A percentile compares a stretch with the other conserved stretches of the same genome.
These are phyloP conservation scores for Chamaedrilus cognettii DNA, from an alignment of 2,888 invertebrate species.

Conservation along the genomic window DNA sequence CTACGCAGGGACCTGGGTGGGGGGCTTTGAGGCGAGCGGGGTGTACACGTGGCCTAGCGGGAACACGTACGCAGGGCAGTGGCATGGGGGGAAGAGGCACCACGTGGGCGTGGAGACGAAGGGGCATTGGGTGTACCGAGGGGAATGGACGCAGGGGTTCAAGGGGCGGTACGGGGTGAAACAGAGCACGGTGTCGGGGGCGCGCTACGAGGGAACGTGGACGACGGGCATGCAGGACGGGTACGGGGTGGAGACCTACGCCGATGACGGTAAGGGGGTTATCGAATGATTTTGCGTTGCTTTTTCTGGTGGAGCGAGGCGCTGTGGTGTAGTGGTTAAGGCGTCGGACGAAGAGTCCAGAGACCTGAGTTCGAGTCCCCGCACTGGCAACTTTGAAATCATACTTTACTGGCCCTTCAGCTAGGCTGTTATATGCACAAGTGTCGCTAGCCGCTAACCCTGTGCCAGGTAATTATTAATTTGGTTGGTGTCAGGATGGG, in stretches of 20 bases:
- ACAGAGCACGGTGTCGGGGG: conserved; percentile 88
- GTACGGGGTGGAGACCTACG: conserved; percentile 99
- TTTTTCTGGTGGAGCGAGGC: no score
- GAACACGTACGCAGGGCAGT: conserved; percentile 96
- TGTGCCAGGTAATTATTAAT: no score
- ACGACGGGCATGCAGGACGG: conserved; percentile 98
- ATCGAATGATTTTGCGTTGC: no score
- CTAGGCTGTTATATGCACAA: no score
- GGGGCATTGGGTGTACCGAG: conserved; percentile 95
- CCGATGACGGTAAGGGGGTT: conserved; percentile 98
- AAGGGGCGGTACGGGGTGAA: conserved; percentile 98
- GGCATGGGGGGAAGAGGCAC: conserved; percentile 99
- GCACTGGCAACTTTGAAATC: no score
- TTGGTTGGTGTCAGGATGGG: no score
- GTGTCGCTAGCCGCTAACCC: no score
- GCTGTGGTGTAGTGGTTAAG: no score
- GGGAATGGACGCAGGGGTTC: conserved; percentile 98
- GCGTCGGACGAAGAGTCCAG: no score
- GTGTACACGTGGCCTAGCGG: conserved; percentile 78
- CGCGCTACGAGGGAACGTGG: conserved; percentile 69
- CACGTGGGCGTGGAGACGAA: conserved; percentile 97
- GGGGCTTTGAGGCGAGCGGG: conserved; percentile 99
- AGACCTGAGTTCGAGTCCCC: no score
- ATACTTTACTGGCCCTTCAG: no score
- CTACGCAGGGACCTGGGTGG: conserved; percentile 99